Percentiles rank a stretch among this genome's conserved stretches.
Evolutionary conservation across 2,113 vertebrate genomes (phyloP).

Genomic region (Sclerurus mexicanus): DNA sequence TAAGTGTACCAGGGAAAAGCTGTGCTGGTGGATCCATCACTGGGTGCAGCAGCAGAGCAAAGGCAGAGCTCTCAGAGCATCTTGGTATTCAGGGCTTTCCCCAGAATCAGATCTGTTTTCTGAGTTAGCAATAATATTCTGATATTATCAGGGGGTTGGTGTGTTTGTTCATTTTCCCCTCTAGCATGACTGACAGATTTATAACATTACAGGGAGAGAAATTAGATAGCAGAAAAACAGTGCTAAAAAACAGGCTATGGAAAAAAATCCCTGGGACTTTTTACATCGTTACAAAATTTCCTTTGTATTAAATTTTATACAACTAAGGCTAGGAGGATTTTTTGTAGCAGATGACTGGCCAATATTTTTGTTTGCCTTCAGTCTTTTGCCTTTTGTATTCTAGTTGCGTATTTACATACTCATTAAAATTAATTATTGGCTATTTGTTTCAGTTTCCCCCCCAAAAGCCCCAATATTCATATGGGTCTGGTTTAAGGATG

Average conservation of each 20-base stretch:
- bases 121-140: neutral
- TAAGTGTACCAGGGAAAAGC: neutral
- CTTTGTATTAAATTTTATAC: neutral
- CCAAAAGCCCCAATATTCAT: accelerated
- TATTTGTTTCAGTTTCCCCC: accelerated
- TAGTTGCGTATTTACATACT: neutral
- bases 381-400: neutral
- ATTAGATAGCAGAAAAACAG: neutral
- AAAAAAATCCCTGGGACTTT: neutral
- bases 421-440: neutral
- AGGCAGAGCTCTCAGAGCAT: neutral
- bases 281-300: neutral
- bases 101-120: neutral
- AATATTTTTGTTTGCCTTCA: neutral
- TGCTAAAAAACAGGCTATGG: neutral
- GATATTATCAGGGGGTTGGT: neutral
- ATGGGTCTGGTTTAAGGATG: neutral
- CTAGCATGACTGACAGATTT: neutral
- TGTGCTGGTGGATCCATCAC: neutral
- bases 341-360: neutral
- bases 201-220: neutral
- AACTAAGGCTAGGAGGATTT: neutral
- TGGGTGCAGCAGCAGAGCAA: neutral
- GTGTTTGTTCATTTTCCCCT: neutral
- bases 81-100: neutral